Base-by-base conservation (phyloP, 2,888 invertebrate genomes). In the Ditula angustiorana region DNA sequence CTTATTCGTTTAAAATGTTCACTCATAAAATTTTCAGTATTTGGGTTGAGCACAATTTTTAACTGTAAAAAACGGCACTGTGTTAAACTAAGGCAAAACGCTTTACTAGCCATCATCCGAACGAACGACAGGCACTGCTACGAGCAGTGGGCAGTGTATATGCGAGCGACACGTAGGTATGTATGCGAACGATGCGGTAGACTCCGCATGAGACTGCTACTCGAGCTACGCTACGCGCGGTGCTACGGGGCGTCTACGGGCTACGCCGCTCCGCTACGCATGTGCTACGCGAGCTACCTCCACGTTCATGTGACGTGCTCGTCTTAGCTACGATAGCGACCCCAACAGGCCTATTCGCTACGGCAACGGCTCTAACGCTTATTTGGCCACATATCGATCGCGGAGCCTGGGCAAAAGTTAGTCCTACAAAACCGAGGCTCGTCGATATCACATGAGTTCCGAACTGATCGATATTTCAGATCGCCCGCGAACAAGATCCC, bases 201-300 rank as follows among this genome's bases (percentile, higher is more conserved):
- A 33, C 44, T 58, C 35, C 24, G 37, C 23, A 16, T 30, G 53
- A 13, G 13, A 26, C 16, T 19, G 26, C 28, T 26, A 5, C 21
- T 47, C 21, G 19, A 24, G 55, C 62, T 67, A 55, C 67, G 63
- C 41, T 53, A 58, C 60, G 41, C 61, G 37, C 44, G 28, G 26
- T 52, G 56, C 62, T 62, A 62, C 56, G 62, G 55, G 53, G 71
- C 74, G 72, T 75, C 74, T 76, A 74, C 76, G 74, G 69, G 73
- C 71, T 72, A 68, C 74, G 67, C 67, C 49, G 66, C 61, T n/a
- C 26, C 35, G 53, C 55, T 59, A 56, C 59, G 49, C 41, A 41
- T 23, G 30, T 35, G 49, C 55, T 63, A 55, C 63, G 8, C 55
- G 37, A 59, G 57, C 66, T 61, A 61, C 66, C 61, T 26, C 44